Percentiles rank a stretch among this genome's conserved stretches.
These are phyloP conservation scores for Baronia brevicornis DNA, from an alignment of 2,888 invertebrate genomes.

Conservation along the genomic window DNA sequence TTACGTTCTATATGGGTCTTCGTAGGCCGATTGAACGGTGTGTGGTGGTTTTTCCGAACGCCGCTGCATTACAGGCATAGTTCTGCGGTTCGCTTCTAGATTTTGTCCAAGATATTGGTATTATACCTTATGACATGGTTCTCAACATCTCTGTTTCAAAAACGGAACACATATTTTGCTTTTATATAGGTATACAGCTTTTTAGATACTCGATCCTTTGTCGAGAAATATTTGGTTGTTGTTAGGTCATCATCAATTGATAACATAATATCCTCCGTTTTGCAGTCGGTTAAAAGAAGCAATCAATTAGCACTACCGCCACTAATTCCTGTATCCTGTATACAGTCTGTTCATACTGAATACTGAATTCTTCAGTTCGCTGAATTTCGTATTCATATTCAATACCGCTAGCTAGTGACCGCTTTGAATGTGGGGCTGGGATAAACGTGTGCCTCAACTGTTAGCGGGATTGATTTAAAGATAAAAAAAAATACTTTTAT, in stretches of 20 bases:
- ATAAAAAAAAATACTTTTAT: not conserved
- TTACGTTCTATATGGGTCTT: conserved; percentile 15
- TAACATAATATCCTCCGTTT: too few species aligned
- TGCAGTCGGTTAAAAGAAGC: too few species aligned
- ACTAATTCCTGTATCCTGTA: too few species aligned
- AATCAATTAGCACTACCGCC: too few species aligned
- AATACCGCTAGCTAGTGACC: conserved; percentile 17
- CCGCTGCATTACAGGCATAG: conserved; percentile 29
- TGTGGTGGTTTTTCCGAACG: conserved; percentile 31
- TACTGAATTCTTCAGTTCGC: conserved; percentile 22
- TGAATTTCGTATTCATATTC: conserved; percentile 23
- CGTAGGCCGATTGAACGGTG: conserved; percentile 21
- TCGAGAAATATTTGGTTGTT: too few species aligned
- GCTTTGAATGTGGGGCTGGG: conserved; percentile 18
- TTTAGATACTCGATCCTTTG: too few species aligned
- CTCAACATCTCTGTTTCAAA: conserved; percentile 13
- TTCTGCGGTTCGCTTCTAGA: conserved; percentile 17
- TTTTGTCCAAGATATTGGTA: conserved; percentile 6
- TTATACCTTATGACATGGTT: conserved; percentile 23
- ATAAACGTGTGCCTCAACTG: conserved; percentile 5
- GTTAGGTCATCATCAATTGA: too few species aligned
- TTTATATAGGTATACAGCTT: not conserved
- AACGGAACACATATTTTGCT: not conserved
- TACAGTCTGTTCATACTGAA: conserved; percentile 8
- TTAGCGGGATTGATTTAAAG: conserved; percentile 12